Evolutionary conservation across 2,888 invertebrate species (phyloP), one percentile per base, ranked within the genome.

Genomic region (Cybosia mesomella): DNA sequence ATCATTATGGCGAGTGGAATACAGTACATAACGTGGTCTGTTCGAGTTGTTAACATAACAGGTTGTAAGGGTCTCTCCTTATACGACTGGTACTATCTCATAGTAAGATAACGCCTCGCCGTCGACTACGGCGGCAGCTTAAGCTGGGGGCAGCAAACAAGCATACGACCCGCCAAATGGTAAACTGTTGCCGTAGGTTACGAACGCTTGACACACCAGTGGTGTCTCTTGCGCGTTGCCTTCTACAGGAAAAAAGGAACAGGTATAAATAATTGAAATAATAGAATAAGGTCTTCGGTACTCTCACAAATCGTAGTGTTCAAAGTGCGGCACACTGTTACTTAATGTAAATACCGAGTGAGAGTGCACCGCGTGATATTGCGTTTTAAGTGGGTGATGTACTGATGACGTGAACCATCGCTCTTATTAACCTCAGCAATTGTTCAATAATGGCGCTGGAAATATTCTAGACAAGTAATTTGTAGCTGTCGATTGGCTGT

Each of bases 391-490:
- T 22, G 22, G 11, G 1, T 2, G 24, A 8, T 18, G 57, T 13
- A 4, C 18, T 15, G 28, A 32, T n/a, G 58, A n/a, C 32, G 34
- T 11, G 32, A 24, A 32, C 28, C 28, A n/a, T 58, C 55, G 28
- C 55, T 24, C 55, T 54, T 36, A 63, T 36, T 64, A 39, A 34
- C 53, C 24, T 63, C 11, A 21, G 4, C 36, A 24, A 24, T 21
- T 58, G 62, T 58, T 53, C 49, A 58, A 63, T 63, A 63, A 49
- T 28, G 21, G 55, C 61, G 58, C 5, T 36, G 54, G 49, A 58
- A 58, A 58, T 34, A 61, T 62, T 34, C 24, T 34, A 62, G 49
- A 53, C 53, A 61, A 34, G 18, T 58, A 67, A 67, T 67, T 67
- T 63, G 62, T 32, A 24, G 49, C 34, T 63, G 62, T 34, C 62